Evolutionary conservation across 2,888 invertebrate species (phyloP).

Genomic region (Tuta absoluta): DNA sequence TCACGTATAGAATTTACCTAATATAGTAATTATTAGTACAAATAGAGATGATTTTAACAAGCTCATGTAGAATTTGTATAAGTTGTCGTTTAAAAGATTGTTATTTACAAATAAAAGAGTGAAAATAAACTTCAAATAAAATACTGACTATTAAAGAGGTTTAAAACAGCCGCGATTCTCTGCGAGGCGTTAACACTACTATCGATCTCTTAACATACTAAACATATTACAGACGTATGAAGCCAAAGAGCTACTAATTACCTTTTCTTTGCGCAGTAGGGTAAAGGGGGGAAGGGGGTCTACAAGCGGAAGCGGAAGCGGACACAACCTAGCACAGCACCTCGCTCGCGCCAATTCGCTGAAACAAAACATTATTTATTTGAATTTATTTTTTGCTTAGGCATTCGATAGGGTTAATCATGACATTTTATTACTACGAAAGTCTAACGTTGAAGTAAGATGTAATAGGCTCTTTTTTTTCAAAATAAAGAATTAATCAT

Average conservation of each 20-base stretch:
- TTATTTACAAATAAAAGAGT: background rate
- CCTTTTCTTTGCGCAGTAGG: background rate
- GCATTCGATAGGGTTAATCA: background rate
- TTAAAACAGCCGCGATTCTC: no score
- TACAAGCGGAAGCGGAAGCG: conserved; percentile 33
- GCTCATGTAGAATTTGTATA: background rate
- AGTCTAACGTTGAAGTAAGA: background rate
- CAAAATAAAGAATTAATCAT: background rate
- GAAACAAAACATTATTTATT: conserved; percentile 34
- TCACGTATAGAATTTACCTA: background rate
- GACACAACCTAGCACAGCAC: conserved; percentile 75
- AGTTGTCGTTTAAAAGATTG: background rate
- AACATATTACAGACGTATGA: background rate
- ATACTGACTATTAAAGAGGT: no score
- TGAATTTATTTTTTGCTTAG: background rate
- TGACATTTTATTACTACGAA: background rate
- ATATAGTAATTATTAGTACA: background rate
- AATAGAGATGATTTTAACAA: background rate
- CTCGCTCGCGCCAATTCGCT: conserved; percentile 67
- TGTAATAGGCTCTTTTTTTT: background rate
- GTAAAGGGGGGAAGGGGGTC: conserved; percentile 1
- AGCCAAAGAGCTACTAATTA: background rate
- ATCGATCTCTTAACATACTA: background rate
- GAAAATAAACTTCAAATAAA: no score
- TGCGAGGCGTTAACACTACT: no score